Evolutionary conservation across 2,888 invertebrate genomes (phyloP).

Genomic region (Rotaria macrura): DNA sequence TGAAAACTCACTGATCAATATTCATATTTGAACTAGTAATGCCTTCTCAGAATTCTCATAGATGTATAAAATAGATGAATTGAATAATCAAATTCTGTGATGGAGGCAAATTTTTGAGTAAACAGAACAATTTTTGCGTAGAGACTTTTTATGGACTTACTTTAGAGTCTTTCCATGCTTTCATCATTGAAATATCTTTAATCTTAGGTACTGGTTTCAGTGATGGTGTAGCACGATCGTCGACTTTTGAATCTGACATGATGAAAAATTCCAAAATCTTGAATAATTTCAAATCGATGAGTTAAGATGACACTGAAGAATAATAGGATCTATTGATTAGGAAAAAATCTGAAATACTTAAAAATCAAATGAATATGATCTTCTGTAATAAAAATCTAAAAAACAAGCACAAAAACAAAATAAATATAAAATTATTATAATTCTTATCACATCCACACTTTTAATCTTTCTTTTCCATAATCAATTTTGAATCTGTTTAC

Average conservation of each 20-base stretch:
- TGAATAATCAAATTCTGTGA: too few species aligned
- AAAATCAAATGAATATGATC: too few species aligned
- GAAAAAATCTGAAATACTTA: too few species aligned
- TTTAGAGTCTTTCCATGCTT: slow-evolving; percentile 6
- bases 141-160: neutral
- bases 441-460: neutral
- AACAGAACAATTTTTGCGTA: too few species aligned
- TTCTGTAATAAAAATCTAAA: too few species aligned
- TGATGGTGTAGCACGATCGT: neutral
- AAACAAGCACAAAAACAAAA: neutral
- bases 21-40: too few species aligned
- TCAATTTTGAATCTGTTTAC: neutral
- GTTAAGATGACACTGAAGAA: neutral
- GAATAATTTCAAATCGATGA: too few species aligned
- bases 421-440: neutral
- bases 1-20: too few species aligned
- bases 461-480: neutral
- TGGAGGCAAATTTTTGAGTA: too few species aligned
- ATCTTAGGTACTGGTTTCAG: neutral
- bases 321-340: neutral
- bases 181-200: neutral
- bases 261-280: neutral
- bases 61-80: too few species aligned
- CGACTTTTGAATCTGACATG: neutral
- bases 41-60: too few species aligned